Evolutionary conservation across 2,113 vertebrate species (phyloP), one percentile per base, ranked within the genome.

Genomic region (Pachyramphus minor): DNA sequence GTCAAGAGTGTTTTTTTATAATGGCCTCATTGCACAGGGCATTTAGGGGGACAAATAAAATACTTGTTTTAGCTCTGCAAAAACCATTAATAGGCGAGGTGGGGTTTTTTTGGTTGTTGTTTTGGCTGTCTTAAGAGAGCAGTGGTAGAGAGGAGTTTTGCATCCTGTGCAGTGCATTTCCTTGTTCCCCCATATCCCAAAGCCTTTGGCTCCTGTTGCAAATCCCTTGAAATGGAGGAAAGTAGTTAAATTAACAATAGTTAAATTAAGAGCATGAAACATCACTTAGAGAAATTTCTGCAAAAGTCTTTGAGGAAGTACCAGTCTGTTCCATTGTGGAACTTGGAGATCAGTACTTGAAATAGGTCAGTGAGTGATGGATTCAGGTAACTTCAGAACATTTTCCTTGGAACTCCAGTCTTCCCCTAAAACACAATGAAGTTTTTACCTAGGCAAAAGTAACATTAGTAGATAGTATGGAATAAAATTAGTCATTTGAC

Each of bases 101-200:
- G 41, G 47, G 20, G 23, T 1, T 2, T 31, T 39, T 33, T 59
- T 35, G 30, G 2, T 30, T 49, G 35, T 35, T 62, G 18, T 28
- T 68, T 76, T 41, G 59, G 8, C n/a, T 87, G 6, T 18, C 9
- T 87, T 35, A 44, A 59, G 86, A 68, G 23, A 30, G 79, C n/a
- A 33, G 25, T 12, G 45, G 12, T 23, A 67, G 28, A 71, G 53
- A 81, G 56, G 53, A 68, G 42, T 78, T 83, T 72, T 41, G 24
- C 63, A 44, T 92, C 71, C 71, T 69, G 49, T 63, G n/a, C 58
- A 24, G 5, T 22, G 62, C 49, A 16, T 77, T 96, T 93, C 72
- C 71, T 97, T 19, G 19, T 82, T 91, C 81, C 47, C 28, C 80
- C 64, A 5, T 22, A 49, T 93, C 73, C 72, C 72, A 89, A 16